Percentiles rank a stretch among this genome's conserved stretches.
Conservation (phyloP, 2,113 vertebrate genomes). For the Brachionichthys hirsutus region DNA sequence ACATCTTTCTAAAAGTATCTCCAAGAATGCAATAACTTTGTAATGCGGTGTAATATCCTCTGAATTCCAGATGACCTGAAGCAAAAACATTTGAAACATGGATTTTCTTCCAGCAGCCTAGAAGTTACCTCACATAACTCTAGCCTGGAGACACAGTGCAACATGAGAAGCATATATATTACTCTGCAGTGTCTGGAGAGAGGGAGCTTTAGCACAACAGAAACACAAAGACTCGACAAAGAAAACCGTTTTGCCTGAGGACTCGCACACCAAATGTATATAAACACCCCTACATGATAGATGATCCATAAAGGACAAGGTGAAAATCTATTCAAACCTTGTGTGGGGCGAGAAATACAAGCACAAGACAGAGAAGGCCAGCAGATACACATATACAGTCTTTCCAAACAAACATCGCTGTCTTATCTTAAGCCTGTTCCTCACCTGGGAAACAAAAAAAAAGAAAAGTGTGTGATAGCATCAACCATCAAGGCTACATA, state of each 20-base stretch:
- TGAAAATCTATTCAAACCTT: not conserved
- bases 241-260: not conserved
- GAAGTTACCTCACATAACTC: constrained; percentile 50
- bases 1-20: no score
- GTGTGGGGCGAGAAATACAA: not conserved
- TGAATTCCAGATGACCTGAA: constrained; percentile 22
- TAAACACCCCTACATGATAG: constrained; percentile 28
- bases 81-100: constrained; percentile 28
- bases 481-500: no score
- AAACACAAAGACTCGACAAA: constrained; percentile 11
- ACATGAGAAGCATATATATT: constrained; percentile 29
- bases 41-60: constrained; percentile 27
- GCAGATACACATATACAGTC: not conserved
- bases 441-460: not conserved
- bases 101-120: constrained; percentile 27
- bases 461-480: no score
- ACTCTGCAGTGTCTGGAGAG: constrained; percentile 7
- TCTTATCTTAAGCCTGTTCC: not conserved
- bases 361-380: not conserved
- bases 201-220: constrained; percentile 3
- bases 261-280: constrained; percentile 12
- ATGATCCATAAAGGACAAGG: constrained; percentile 11
- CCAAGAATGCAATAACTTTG: constrained; percentile 30
- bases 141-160: constrained; percentile 46
- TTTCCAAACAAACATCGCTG: not conserved